A percentile compares a stretch with the other conserved stretches of the same genome.
phyloP scores from a whole-genome alignment of 1,140 invertebrate species.

The Drosophila grimshawi region DNA sequence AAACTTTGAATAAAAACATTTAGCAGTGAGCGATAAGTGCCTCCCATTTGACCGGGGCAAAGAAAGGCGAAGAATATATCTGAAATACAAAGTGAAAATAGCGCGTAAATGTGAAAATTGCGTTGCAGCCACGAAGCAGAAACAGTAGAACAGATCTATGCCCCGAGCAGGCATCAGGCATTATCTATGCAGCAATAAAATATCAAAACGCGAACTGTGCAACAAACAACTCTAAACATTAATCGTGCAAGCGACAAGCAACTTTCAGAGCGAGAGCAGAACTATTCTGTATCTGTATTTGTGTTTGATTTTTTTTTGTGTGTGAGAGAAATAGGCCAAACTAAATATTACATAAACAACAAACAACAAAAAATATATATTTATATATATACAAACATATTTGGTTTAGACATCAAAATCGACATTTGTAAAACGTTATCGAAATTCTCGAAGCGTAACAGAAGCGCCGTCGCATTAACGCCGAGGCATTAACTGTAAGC shows the following conservation, averaged over 20 bases:
- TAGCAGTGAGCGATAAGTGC: slow-evolving; percentile 23
- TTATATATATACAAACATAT: background rate
- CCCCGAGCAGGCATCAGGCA: background rate
- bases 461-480: background rate
- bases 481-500: background rate
- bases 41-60: slow-evolving; percentile 1
- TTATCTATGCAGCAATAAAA: background rate
- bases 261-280: background rate
- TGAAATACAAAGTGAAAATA: slow-evolving; percentile 28
- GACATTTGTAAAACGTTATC: background rate
- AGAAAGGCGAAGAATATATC: slow-evolving; percentile 46
- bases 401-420: background rate
- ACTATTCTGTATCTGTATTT: no score
- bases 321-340: background rate
- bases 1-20: slow-evolving; percentile 69
- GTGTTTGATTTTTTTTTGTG: slow-evolving; percentile 3
- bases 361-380: background rate
- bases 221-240: background rate
- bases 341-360: background rate
- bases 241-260: background rate
- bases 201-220: background rate
- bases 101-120: slow-evolving; percentile 49
- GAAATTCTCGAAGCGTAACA: background rate
- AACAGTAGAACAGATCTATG: background rate
- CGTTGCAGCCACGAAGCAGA: slow-evolving; percentile 20